A percentile compares a stretch with the other conserved stretches of the same genome.
Evolutionary conservation across 1,140 invertebrate species (phyloP).

Genomic region (Drosophila pallidifrons): DNA sequence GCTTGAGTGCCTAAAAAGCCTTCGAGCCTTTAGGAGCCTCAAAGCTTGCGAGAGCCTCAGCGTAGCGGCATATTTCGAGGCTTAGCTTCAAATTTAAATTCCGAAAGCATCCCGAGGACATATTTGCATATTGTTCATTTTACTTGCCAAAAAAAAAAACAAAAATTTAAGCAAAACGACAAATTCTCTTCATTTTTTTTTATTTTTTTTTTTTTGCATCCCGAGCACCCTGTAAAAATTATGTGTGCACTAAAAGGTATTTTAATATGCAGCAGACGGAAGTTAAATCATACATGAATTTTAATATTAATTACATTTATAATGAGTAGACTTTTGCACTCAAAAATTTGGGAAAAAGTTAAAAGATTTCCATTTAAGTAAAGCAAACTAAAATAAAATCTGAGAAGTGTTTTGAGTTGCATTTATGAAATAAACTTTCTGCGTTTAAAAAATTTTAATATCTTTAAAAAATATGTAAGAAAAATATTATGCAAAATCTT

Average conservation of each 20-base stretch:
- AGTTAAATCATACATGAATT: too few relatives aligned
- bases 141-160: constrained; percentile 13
- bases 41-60: constrained; percentile 7
- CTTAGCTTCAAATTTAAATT: constrained; percentile 76
- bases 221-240: constrained; percentile 22
- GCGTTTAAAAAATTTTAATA: too few relatives aligned
- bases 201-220: constrained; percentile 20
- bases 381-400: too few relatives aligned
- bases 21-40: constrained; percentile 37
- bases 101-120: constrained; percentile 65
- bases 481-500: too few relatives aligned
- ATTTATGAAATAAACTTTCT: too few relatives aligned
- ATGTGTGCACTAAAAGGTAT: constrained; percentile 4
- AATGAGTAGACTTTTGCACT: too few relatives aligned
- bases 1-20: constrained; percentile 48
- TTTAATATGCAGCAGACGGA: too few relatives aligned
- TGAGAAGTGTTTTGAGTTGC: too few relatives aligned
- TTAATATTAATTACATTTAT: too few relatives aligned
- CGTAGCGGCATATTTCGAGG: constrained; percentile 65
- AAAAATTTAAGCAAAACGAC: constrained; percentile 52
- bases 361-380: too few relatives aligned
- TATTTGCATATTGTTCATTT: constrained; percentile 70
- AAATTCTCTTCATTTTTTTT: constrained; percentile 15
- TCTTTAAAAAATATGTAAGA: too few relatives aligned
- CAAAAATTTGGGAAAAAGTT: too few relatives aligned